A percentile compares a stretch with the other conserved stretches of the same genome.
These are phyloP conservation scores for Neodontobutis hainanensis DNA, from an alignment of 2,113 vertebrate genomes.

Conservation along the genomic window DNA sequence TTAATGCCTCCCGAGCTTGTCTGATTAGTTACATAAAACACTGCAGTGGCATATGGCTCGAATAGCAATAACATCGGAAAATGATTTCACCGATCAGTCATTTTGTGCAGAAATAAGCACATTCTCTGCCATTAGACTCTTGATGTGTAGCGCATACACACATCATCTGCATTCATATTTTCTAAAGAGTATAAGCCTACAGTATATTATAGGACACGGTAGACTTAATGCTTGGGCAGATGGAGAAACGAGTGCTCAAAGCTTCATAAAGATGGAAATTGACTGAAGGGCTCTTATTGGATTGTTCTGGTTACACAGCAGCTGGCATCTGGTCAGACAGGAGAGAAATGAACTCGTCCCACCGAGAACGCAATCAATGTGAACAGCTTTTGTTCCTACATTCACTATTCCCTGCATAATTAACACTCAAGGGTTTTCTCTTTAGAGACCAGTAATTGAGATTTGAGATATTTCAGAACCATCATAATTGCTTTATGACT, in stretches of 20 bases:
- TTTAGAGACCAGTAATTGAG: slow-evolving; percentile 19
- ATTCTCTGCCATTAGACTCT: neutral
- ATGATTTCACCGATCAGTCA: too few relatives aligned
- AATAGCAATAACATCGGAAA: neutral
- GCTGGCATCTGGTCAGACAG: slow-evolving; percentile 12
- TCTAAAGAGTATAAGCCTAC: neutral
- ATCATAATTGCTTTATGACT: slow-evolving; percentile 11
- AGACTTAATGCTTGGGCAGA: neutral
- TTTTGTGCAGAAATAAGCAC: neutral
- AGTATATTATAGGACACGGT: neutral
- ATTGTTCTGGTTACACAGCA: slow-evolving; percentile 3
- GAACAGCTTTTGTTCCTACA: slow-evolving; percentile 6
- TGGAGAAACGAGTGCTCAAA: neutral
- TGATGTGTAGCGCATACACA: neutral
- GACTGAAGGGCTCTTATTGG: slow-evolving; percentile 12
- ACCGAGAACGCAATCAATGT: slow-evolving; percentile 2
- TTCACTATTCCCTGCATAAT: slow-evolving; percentile 16
- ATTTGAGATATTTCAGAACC: slow-evolving; percentile 16
- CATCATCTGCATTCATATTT: neutral
- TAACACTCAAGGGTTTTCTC: slow-evolving; percentile 19
- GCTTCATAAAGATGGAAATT: slow-evolving; percentile 15
- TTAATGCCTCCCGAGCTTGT: neutral
- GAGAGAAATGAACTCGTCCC: slow-evolving; percentile 8
- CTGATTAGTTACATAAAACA: slow-evolving; percentile 14
- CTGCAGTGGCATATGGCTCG: neutral